These are phyloP conservation scores for Dreissena polymorpha DNA, from an alignment of 1,140 invertebrate species.

Conservation along the genomic window DNA sequence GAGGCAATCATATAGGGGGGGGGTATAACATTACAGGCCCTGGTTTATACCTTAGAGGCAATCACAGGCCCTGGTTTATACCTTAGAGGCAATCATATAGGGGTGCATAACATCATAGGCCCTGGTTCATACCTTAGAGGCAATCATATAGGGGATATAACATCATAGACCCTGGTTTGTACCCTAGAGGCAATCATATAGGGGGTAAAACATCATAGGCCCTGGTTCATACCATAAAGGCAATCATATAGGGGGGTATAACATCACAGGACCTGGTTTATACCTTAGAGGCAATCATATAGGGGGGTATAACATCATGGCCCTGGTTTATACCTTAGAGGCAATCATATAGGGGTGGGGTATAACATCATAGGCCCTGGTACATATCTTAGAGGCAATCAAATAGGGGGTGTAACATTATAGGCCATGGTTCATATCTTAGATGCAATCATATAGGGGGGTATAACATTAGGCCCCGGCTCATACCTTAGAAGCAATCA, in stretches of 20 bases:
- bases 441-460: constrained; percentile 88
- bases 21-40: constrained; percentile 93
- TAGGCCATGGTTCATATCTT: too few species aligned
- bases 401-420: too few species aligned
- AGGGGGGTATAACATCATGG: constrained; percentile 93
- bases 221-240: constrained; percentile 60
- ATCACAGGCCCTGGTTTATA: too few species aligned
- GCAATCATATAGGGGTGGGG: constrained; percentile 79
- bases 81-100: constrained; percentile 89
- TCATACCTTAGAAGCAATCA: constrained; percentile 89
- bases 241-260: neutral
- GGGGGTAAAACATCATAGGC: constrained; percentile 78
- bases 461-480: constrained; percentile 91
- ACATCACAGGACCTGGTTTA: neutral
- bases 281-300: constrained; percentile 87
- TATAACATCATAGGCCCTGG: too few species aligned
- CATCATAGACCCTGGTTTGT: too few species aligned
- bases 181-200: constrained; percentile 79
- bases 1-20: constrained; percentile 89
- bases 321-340: too few species aligned
- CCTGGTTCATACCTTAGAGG: constrained; percentile 82
- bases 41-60: constrained; percentile 12
- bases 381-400: too few species aligned
- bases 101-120: constrained; percentile 93
- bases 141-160: constrained; percentile 93